Conservation (phyloP, 2,113 vertebrate species). For the Cinclus mexicanus region DNA sequence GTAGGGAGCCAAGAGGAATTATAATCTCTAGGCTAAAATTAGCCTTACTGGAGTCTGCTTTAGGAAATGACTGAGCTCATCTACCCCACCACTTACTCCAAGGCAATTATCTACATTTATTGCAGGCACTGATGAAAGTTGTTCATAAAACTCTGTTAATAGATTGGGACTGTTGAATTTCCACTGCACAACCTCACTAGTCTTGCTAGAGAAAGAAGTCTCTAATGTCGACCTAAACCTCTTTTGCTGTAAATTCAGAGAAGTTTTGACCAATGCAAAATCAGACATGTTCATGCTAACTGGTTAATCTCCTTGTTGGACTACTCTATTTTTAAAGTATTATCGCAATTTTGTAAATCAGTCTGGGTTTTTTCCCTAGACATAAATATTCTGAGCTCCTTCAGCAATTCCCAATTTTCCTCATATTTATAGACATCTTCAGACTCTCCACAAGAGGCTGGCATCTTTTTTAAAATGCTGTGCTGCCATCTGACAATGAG, state of each 20-base stretch:
- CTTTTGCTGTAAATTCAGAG: background rate
- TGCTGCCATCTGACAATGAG: background rate
- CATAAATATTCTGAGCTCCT: background rate
- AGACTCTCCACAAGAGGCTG: background rate
- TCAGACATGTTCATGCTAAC: background rate
- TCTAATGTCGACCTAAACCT: background rate
- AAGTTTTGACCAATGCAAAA: background rate
- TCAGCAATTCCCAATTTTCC: background rate
- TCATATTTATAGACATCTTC: background rate
- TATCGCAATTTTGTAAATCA: background rate
- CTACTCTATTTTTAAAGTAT: background rate
- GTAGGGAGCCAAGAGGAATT: background rate
- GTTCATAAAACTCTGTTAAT: background rate
- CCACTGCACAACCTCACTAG: background rate
- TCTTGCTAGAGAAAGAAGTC: background rate
- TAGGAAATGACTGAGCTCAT: background rate
- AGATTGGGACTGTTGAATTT: background rate
- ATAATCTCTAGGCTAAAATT: background rate
- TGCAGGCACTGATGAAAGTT: background rate
- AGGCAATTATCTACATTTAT: background rate
- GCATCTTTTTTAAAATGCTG: background rate
- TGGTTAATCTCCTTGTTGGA: background rate
- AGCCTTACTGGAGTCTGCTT: background rate
- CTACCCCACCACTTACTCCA: background rate
- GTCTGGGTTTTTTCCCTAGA: rapidly evolving